A percentile compares a stretch with the other conserved stretches of the same genome.
These are phyloP conservation scores for Furcifer pardalis DNA, from an alignment of 2,797 vertebrate genomes.

Conservation along the genomic window DNA sequence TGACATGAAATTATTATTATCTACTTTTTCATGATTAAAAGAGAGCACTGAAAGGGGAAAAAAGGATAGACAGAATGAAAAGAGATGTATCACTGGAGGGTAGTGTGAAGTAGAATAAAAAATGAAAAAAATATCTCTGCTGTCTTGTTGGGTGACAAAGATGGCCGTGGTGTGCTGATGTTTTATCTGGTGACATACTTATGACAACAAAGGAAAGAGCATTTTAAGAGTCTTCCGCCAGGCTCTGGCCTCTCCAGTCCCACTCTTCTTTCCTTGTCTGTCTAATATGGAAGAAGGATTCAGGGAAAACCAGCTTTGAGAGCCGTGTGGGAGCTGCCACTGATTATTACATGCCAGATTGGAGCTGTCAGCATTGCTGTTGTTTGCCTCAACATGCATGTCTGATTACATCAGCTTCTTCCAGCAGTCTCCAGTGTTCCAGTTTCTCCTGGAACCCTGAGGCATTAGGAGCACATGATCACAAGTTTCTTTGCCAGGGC, in stretches of 20 bases:
- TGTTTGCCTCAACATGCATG: constrained; percentile 26
- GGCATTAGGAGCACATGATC: constrained; percentile 8
- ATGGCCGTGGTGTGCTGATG: background rate
- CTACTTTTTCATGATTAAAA: background rate
- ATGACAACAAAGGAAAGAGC: background rate
- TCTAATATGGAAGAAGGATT: background rate
- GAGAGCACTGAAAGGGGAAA: background rate
- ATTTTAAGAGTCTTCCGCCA: background rate
- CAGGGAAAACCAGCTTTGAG: constrained; percentile 14
- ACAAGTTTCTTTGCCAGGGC: background rate
- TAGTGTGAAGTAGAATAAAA: background rate
- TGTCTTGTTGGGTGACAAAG: background rate
- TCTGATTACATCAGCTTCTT: constrained; percentile 34
- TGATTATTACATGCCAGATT: constrained; percentile 26
- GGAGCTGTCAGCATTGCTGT: constrained; percentile 22
- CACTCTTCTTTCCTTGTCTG: background rate
- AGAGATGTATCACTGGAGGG: background rate
- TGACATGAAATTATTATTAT: too few species aligned
- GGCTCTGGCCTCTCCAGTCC: background rate
- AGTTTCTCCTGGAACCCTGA: constrained; percentile 12
- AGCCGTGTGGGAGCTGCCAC: constrained; percentile 26
- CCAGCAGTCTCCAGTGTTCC: background rate
- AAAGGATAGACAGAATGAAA: background rate
- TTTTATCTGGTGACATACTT: background rate
- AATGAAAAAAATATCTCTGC: background rate